Evolutionary conservation across 1,140 invertebrate species (phyloP), one percentile per base, ranked within the genome.

Genomic region (Sarcophaga peregrina): DNA sequence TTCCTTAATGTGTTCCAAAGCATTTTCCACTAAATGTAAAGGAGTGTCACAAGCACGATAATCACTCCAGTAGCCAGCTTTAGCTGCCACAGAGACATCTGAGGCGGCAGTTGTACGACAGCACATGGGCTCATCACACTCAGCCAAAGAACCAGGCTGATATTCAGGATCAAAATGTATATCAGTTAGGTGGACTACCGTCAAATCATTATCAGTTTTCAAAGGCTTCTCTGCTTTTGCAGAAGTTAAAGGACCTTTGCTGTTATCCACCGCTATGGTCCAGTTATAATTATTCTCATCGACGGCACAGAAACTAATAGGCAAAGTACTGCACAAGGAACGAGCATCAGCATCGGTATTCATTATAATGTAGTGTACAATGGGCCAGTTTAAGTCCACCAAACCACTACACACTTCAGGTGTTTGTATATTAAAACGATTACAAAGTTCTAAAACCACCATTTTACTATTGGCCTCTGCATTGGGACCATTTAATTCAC

Each of bases 161-260:
- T 98, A 98, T 7, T 92, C 87, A 0, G 94, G 93, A 90, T 97
- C 96, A 82, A 95, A 93, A 89, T 98, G 97, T 74, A 96, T 93
- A 89, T 98, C 97, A 0, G 95, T 94, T 50, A 98, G 86, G 46
- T 97, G 95, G 1, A 96, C 90, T 10, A 97, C 91, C 85, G 93
- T 92, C 0, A 93, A 85, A 80, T 89, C 86, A 0, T 87, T 75
- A 9, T 84, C 80, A n/a, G 82, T 84, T 46, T 86, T 85, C 3
- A 80, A 68, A 0, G 86, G 84, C 20, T 85, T 6, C 4, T 86
- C 83, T 0, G 82, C 80, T 20, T 88, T 88, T 5, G 86, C 84
- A 10, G 85, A 85, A 0, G 47, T 84, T 20, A 84, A 48, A 1
- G 7, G 25, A 10, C 84, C 81, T 13, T 46, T 25, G 1, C 83